Base-by-base conservation (phyloP, 2,113 vertebrate species). In the Cyanistes caeruleus region DNA sequence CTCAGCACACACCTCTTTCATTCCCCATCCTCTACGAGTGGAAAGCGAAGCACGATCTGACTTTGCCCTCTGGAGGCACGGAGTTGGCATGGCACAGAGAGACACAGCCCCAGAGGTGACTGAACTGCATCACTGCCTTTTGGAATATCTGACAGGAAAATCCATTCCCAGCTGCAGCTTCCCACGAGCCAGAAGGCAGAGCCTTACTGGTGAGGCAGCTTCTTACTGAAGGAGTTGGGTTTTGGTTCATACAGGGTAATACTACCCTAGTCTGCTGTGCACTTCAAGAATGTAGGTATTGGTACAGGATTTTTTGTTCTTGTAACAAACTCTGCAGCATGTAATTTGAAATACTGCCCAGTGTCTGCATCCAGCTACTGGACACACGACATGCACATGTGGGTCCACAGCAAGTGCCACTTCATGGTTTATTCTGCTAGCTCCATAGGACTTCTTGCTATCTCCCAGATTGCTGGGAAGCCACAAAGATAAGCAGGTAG, bases 11-110 rank as follows among this genome's bases (percentile, higher is more conserved):
- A 77, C 35, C 39, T 56, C 78, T 41, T 31, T 21, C 63, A 9
- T 5, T 88, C 35, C n/a, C 43, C 37, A 24, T 58, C 31, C 63
- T 35, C 75, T 33, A 4, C n/a, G 33, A 80, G 59, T 3, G 23
- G 46, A 9, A 68, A 65, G 79, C 0, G 5, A 95, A 96, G 92
- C 76, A 81, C 4, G 86, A 97, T 95, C 95, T 96, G 92, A 97
- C 83, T 97, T 97, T 97, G 95, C 96, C 96, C 96, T 97, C 96
- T 97, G 95, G 95, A 97, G 96, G 95, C 94, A 93, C 1, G 4
- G 80, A 70, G 43, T 80, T 90, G 94, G 95, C 95, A 97, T 88
- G 93, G 92, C 94, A 63, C 53, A 31, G 53, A 79, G 19, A 44
- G 9, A 60, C 11, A 15, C 13, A 77, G 75, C 27, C 62, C 79